A percentile compares a stretch with the other conserved stretches of the same genome.
These are phyloP conservation scores for Eristalis tenax DNA, from an alignment of 2,888 invertebrate species.

Conservation along the genomic window DNA sequence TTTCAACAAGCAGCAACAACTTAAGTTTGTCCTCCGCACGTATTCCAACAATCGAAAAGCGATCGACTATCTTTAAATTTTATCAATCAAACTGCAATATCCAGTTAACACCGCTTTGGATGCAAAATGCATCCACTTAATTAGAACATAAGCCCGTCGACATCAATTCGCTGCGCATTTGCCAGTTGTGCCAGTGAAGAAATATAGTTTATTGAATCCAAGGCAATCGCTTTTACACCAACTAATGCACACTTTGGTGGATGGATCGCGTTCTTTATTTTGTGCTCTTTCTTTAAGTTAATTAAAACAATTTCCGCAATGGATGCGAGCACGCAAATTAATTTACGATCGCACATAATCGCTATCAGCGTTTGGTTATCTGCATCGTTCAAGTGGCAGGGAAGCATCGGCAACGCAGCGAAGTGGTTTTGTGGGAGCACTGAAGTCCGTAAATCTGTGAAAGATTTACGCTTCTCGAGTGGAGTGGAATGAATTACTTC, in stretches of 20 bases:
- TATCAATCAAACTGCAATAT: conserved; percentile 66
- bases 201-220: conserved; percentile 61
- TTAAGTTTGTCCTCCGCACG: not conserved
- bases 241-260: conserved; percentile 5
- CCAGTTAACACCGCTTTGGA: conserved; percentile 48
- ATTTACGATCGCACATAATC: conserved; percentile 73
- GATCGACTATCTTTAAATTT: conserved; percentile 44
- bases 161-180: conserved; percentile 38
- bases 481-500: conserved; percentile 42
- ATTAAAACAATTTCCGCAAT: conserved; percentile 74
- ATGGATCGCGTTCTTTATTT: not conserved
- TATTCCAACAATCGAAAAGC: not conserved
- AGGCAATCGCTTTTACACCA: not conserved
- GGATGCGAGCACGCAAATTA: conserved; percentile 73
- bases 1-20: not conserved
- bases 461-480: conserved; percentile 25
- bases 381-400: conserved; percentile 26
- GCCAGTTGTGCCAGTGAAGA: conserved; percentile 19
- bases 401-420: no score
- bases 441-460: conserved; percentile 22
- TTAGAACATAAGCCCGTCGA: conserved; percentile 52
- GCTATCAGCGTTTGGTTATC: conserved; percentile 66
- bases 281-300: conserved; percentile 43
- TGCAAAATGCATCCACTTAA: conserved; percentile 39
- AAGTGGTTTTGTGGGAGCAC: not conserved